Conservation (phyloP, 2,797 vertebrate species). For the Brachyrhaphis roseni region DNA sequence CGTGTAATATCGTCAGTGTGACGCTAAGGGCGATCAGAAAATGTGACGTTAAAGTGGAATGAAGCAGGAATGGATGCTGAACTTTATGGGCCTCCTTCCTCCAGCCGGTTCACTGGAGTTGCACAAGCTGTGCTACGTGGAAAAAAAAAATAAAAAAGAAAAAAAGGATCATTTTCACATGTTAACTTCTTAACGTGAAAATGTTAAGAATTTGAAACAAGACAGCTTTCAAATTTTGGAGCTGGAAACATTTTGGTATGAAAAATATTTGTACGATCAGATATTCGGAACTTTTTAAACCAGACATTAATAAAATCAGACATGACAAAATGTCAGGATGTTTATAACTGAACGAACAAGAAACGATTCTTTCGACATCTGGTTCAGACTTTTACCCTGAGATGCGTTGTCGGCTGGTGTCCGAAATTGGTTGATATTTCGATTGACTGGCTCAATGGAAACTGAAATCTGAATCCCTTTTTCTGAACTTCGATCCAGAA, state of each 20-base stretch:
- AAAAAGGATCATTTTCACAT: neutral
- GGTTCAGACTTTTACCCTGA: neutral
- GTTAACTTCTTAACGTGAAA: neutral
- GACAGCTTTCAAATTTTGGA: neutral
- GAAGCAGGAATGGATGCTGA: constrained; percentile 42
- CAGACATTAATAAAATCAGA: neutral
- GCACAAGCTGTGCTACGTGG: neutral
- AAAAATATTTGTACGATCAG: neutral
- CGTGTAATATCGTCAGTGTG: too few relatives aligned
- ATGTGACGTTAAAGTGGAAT: constrained; percentile 8
- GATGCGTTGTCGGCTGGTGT: neutral
- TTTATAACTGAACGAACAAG: neutral
- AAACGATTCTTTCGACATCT: neutral
- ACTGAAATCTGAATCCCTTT: neutral
- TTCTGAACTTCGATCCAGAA: too few relatives aligned
- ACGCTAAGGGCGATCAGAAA: constrained; percentile 14
- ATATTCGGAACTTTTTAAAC: neutral
- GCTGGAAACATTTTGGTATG: neutral
- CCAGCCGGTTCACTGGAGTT: constrained; percentile 23
- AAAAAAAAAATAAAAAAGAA: neutral
- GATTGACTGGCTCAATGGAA: neutral
- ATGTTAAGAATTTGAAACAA: too few relatives aligned
- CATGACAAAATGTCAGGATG: neutral
- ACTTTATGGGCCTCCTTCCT: constrained; percentile 43
- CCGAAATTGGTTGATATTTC: neutral